Evolutionary conservation across 2,113 vertebrate species (phyloP).

Genomic region (Podarcis cretensis): DNA sequence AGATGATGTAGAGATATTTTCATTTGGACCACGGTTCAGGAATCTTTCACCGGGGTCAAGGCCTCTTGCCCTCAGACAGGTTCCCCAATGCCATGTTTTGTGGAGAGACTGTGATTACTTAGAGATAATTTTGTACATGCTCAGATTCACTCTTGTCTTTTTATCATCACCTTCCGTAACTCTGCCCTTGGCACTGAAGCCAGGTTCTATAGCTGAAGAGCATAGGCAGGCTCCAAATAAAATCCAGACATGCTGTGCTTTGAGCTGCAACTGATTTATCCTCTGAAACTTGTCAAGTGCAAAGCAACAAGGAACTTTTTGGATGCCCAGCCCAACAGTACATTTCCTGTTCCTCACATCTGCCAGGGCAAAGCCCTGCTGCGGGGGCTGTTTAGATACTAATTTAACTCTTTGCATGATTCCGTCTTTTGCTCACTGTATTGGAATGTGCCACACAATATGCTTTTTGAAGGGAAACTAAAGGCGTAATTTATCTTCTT

Average conservation of each 20-base stretch:
- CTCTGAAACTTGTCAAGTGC: background rate
- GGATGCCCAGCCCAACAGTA: conserved; percentile 31
- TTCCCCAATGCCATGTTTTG: background rate
- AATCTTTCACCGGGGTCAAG: conserved; percentile 2
- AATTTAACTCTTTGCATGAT: conserved; percentile 74
- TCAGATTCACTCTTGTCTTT: background rate
- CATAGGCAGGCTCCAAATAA: background rate
- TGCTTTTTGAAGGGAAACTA: conserved; percentile 80
- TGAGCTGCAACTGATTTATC: background rate
- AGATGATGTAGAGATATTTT: background rate
- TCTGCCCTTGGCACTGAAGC: background rate
- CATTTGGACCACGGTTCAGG: background rate
- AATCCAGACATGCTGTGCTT: background rate
- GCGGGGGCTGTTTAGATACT: conserved; percentile 69
- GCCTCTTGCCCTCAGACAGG: background rate
- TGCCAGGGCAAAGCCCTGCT: conserved; percentile 57
- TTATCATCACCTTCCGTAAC: background rate
- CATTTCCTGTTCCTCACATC: conserved; percentile 70
- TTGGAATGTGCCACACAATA: conserved; percentile 84
- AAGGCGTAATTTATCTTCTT: conserved; percentile 82
- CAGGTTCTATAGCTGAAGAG: background rate
- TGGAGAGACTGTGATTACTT: background rate
- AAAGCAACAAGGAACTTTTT: conserved; percentile 41
- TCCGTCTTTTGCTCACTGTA: conserved; percentile 73
- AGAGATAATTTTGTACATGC: background rate